Conservation (phyloP, 2,797 vertebrate species). For the Myripristis jacobus region DNA sequence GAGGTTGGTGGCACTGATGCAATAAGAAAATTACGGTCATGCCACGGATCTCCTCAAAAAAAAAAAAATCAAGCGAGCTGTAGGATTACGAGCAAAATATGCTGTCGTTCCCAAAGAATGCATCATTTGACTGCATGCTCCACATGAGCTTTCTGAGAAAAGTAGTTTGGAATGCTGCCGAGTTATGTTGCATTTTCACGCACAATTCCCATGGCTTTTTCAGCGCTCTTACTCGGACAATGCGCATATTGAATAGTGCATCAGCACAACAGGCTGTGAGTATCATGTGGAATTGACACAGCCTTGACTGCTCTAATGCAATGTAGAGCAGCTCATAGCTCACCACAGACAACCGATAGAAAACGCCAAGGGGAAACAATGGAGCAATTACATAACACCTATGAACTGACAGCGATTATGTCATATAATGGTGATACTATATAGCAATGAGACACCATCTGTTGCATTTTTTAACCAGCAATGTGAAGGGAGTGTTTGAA, state of each 20-base stretch:
- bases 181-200: slow-evolving; percentile 54
- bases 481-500: not conserved
- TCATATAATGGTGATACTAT: slow-evolving; percentile 48
- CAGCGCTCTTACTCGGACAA: slow-evolving; percentile 64
- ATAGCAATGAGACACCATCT: slow-evolving; percentile 33
- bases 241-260: slow-evolving; percentile 68
- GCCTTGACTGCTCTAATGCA: slow-evolving; percentile 51
- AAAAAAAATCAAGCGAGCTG: slow-evolving; percentile 65
- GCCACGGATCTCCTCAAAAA: slow-evolving; percentile 37
- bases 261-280: slow-evolving; percentile 52
- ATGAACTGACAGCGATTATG: slow-evolving; percentile 31
- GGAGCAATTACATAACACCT: slow-evolving; percentile 59
- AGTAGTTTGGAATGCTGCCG: slow-evolving; percentile 46
- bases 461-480: slow-evolving; percentile 30
- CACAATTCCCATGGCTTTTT: slow-evolving; percentile 61
- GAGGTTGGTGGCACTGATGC: slow-evolving; percentile 37
- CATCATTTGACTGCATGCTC: slow-evolving; percentile 60
- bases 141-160: slow-evolving; percentile 42
- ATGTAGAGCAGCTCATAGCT: slow-evolving; percentile 50
- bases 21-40: slow-evolving; percentile 61
- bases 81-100: slow-evolving; percentile 36
- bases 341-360: slow-evolving; percentile 41
- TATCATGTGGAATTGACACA: slow-evolving; percentile 70
- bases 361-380: slow-evolving; percentile 47
- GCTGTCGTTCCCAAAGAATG: slow-evolving; percentile 44